phyloP scores from a whole-genome alignment of 2,113 vertebrate species.

The Pampusana beccarii region DNA sequence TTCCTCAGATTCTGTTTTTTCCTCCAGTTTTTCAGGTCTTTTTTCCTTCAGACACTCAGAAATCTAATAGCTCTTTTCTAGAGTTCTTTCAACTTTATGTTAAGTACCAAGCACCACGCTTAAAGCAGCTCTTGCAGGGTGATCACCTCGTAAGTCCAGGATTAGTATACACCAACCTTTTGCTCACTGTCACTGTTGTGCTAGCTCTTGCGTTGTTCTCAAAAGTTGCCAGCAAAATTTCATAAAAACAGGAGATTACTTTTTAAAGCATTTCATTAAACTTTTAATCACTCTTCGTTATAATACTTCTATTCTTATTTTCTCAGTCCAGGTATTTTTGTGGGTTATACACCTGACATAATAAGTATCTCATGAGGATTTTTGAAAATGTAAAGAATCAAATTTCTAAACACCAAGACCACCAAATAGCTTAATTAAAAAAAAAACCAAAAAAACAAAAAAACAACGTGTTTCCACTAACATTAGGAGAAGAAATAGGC shows the following conservation, averaged over 20 bases:
- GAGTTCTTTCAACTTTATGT: not conserved
- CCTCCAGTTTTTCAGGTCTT: not conserved
- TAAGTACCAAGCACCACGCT: not conserved
- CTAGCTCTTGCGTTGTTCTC: not conserved
- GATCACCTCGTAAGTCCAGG: not conserved
- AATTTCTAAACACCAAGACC: not conserved
- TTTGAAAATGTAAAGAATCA: not conserved
- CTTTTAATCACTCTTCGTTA: not conserved
- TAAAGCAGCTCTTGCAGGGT: not conserved
- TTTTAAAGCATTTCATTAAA: not conserved
- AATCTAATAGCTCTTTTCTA: not conserved
- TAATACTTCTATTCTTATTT: not conserved
- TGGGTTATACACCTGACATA: not conserved
- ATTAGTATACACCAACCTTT: not conserved
- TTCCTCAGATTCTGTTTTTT: not conserved
- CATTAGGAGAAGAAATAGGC: not conserved
- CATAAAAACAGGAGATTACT: not conserved
- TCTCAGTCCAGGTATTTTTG: not conserved
- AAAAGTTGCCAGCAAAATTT: not conserved
- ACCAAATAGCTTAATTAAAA: not conserved
- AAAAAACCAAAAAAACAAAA: not conserved
- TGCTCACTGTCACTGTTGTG: not conserved
- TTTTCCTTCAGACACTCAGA: not conserved
- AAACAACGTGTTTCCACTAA: not conserved
- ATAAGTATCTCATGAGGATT: not conserved